Evolutionary conservation across 2,888 invertebrate species (phyloP), one percentile per base, ranked within the genome.

Genomic region (Azorinus chamasolen): DNA sequence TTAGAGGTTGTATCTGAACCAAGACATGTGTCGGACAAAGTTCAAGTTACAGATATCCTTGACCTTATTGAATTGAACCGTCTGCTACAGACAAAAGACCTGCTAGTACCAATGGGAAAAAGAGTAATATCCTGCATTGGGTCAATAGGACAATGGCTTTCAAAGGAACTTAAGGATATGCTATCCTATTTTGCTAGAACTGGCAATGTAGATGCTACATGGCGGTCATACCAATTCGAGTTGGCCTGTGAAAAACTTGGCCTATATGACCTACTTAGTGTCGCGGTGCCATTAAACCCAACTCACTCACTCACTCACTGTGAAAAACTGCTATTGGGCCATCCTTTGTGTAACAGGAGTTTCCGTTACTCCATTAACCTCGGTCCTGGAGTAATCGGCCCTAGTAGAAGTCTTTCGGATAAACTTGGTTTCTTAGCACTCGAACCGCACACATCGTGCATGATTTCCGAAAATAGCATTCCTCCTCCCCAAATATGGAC

Each of bases 61-160:
- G 41, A 69, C 32, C 16, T 58, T 14, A 41, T 24, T 22, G 48
- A 27, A 18, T 25, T 74, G 14, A 27, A 18, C 16, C 1, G 24
- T 22, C 41, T 74, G 10, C 39, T 74, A 37, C 43, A 62, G 37
- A 61, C 14, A 39, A 37, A 45, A 20, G 45, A 61, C 14, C 18
- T 74, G 62, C 37, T 74, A 41, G 68, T 63, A 8, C 68, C 71
- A 41, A 39, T 70, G 24, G 18, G 48, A 41, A 10, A 27, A n/a
- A 53, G 18, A 22, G 37, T 22, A 20, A 24, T 66, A n/a, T 12
- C 12, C 12, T 57, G 66, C 57, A 25, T 66, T 8, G 14, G 43
- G n/a, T 16, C 12, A 24, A 25, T 74, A n/a, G 74, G 74, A 24
- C 20, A 55, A 5, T 68, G 41, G 48, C n/a, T 58, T 24, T 18